These are phyloP conservation scores for Monarcha castaneiventris DNA, from an alignment of 2,113 vertebrate genomes.

Conservation along the genomic window DNA sequence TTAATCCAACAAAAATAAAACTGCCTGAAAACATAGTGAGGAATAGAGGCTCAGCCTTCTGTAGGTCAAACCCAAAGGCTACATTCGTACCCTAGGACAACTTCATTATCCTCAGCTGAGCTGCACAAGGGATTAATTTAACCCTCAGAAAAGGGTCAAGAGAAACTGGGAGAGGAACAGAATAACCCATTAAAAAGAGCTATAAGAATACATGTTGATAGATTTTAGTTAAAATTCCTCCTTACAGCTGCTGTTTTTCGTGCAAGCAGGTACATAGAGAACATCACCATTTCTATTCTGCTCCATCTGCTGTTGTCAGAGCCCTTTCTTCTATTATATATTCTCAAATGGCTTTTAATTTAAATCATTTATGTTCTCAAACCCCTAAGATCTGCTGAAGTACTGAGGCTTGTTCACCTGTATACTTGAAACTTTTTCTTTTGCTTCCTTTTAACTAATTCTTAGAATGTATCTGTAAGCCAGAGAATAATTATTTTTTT, in stretches of 20 bases:
- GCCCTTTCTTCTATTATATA: neutral
- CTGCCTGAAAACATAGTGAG: neutral
- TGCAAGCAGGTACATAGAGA: neutral
- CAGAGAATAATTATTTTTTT: neutral
- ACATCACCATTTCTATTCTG: neutral
- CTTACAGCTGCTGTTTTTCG: neutral
- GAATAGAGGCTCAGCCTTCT: neutral
- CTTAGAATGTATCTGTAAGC: neutral
- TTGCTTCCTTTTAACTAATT: neutral
- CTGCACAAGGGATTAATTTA: slow-evolving; percentile 36
- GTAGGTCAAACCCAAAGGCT: slow-evolving; percentile 37
- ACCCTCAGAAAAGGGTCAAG: slow-evolving; percentile 16
- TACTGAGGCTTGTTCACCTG: neutral
- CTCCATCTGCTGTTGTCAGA: neutral
- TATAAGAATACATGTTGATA: neutral
- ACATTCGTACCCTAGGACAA: neutral
- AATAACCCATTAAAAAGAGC: neutral
- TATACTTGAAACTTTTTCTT: neutral
- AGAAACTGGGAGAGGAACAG: neutral
- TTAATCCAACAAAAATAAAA: slow-evolving; percentile 38
- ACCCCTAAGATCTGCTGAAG: neutral
- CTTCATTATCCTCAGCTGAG: slow-evolving; percentile 42
- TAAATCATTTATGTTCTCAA: neutral
- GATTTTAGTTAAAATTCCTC: neutral
- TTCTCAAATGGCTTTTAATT: neutral